These are phyloP conservation scores for Peromyscus attwateri DNA, from an alignment of 2,797 vertebrate genomes.

Conservation along the genomic window DNA sequence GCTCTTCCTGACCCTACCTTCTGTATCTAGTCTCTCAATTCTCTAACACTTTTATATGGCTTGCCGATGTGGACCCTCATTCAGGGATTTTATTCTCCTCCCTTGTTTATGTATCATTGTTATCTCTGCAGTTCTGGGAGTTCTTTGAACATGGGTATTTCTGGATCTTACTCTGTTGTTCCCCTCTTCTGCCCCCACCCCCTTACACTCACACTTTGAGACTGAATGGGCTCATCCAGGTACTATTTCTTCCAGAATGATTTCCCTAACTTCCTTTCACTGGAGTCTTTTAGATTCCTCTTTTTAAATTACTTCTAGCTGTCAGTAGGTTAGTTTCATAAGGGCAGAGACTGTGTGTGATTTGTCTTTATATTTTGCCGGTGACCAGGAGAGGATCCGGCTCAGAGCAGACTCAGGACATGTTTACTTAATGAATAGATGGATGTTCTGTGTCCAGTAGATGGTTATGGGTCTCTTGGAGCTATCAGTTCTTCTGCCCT, in stretches of 20 bases:
- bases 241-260: slow-evolving; percentile 1
- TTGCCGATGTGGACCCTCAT: neutral
- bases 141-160: neutral
- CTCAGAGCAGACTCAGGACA: neutral
- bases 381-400: neutral
- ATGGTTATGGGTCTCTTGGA: neutral
- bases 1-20: neutral
- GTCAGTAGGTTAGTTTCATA: slow-evolving; percentile 26
- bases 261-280: neutral
- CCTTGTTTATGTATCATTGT: neutral
- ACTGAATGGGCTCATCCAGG: neutral
- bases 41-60: neutral
- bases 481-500: neutral
- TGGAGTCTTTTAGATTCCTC: neutral
- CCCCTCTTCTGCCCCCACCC: neutral
- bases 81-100: neutral
- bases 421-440: slow-evolving; percentile 27
- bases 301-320: slow-evolving; percentile 26
- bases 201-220: neutral
- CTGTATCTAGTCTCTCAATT: neutral
- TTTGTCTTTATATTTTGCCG: slow-evolving; percentile 35
- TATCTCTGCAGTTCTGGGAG: neutral
- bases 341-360: neutral
- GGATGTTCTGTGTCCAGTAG: neutral
- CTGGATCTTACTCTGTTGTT: neutral